Evolutionary conservation across 2,888 invertebrate species (phyloP).

Genomic region (Dusona sp.): DNA sequence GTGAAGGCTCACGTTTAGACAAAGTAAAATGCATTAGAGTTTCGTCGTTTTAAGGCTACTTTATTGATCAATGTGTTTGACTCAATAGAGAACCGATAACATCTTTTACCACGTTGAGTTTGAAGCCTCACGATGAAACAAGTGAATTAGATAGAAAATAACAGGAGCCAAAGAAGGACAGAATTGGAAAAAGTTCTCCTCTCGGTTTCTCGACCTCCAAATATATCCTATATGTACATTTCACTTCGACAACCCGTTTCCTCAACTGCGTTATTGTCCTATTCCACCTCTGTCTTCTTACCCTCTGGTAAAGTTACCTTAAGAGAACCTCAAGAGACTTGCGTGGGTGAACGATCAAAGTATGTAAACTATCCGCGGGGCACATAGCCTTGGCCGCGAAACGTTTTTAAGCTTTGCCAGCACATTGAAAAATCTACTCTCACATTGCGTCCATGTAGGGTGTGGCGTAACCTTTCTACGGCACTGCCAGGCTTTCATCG

Average conservation of each 20-base stretch:
- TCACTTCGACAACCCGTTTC: constrained; percentile 36
- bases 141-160: constrained; percentile 25
- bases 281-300: constrained; percentile 38
- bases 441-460: constrained; percentile 17
- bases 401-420: constrained; percentile 51
- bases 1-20: not conserved
- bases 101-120: not conserved
- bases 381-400: constrained; percentile 32
- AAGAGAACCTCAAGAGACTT: constrained; percentile 70
- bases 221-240: constrained; percentile 29
- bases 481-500: not conserved
- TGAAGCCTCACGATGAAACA: constrained; percentile 37
- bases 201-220: constrained; percentile 16
- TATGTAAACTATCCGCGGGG: constrained; percentile 70
- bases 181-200: constrained; percentile 58
- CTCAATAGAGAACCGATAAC: not conserved
- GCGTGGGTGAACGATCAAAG: constrained; percentile 71
- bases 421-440: constrained; percentile 45
- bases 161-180: constrained; percentile 29
- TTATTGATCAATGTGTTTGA: not conserved
- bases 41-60: too few species aligned
- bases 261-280: constrained; percentile 38
- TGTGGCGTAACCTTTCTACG: not conserved
- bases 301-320: constrained; percentile 59
- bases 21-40: not conserved